Conservation (phyloP, 2,113 vertebrate genomes). For the Ornithorhynchus anatinus region DNA sequence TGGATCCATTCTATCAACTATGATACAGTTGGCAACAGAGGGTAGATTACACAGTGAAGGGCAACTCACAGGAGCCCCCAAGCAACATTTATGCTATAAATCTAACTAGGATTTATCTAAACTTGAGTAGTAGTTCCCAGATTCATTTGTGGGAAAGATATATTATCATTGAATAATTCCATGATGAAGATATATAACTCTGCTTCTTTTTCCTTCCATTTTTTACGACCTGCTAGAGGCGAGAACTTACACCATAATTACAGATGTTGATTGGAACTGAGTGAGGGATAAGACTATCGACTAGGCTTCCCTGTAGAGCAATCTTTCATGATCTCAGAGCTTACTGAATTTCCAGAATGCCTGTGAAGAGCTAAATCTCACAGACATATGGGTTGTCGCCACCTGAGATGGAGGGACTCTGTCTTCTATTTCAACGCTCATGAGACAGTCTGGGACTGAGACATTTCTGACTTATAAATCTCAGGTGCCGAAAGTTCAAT, state of each 20-base stretch:
- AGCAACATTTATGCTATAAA: accelerated
- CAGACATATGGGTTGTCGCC: slow-evolving; percentile 9
- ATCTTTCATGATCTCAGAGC: slow-evolving; percentile 13
- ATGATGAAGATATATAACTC: background rate
- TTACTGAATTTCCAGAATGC: slow-evolving; percentile 4
- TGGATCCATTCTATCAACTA: too few species aligned
- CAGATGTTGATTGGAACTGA: background rate
- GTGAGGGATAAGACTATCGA: background rate
- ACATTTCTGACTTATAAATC: slow-evolving; percentile 60
- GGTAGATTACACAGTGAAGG: too few species aligned
- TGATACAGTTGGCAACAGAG: too few species aligned
- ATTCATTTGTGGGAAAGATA: background rate
- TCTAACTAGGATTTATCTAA: background rate
- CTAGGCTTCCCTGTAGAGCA: background rate
- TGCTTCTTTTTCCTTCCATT: background rate
- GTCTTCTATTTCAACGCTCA: slow-evolving; percentile 55
- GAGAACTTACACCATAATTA: slow-evolving; percentile 2
- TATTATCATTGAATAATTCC: slow-evolving; percentile 1
- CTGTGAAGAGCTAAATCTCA: slow-evolving; percentile 45
- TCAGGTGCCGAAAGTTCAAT: slow-evolving; percentile 39
- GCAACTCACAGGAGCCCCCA: accelerated
- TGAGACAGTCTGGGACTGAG: slow-evolving; percentile 50
- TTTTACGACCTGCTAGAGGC: background rate
- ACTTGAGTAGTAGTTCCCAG: background rate
- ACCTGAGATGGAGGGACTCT: slow-evolving; percentile 27